Conservation (phyloP, 2,888 invertebrate species). For the Hydroisotoma schaefferi region DNA sequence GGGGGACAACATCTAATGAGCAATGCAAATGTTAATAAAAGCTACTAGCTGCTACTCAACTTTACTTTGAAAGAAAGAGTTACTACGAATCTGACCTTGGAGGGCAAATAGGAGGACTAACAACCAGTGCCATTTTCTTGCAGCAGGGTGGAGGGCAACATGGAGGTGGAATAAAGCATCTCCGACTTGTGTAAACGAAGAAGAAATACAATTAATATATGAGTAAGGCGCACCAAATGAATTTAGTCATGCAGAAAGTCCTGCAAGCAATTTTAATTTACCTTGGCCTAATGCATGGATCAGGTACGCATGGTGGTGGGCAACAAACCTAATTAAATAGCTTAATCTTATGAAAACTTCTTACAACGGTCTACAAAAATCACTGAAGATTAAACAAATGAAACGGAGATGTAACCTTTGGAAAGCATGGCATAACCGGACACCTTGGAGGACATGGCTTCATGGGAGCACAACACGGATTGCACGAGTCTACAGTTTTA, state of each 20-base stretch:
- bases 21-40: not conserved
- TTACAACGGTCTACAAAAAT: not conserved
- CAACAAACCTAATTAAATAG: not conserved
- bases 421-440: constrained; percentile 40
- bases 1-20: constrained; percentile 32
- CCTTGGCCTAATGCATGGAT: constrained; percentile 44
- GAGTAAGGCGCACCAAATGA: not conserved
- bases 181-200: constrained; percentile 4
- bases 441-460: constrained; percentile 40
- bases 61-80: no score
- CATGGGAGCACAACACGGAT: constrained; percentile 42
- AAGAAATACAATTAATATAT: not conserved
- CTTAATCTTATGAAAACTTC: no score
- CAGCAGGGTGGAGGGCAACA: constrained; percentile 39
- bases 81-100: constrained; percentile 31
- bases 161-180: constrained; percentile 44
- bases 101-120: constrained; percentile 44
- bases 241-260: not conserved
- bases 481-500: constrained; percentile 33
- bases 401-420: no score
- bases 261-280: not conserved
- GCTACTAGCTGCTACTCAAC: not conserved
- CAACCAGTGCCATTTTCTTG: constrained; percentile 44
- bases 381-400: not conserved
- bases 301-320: constrained; percentile 25